Evolutionary conservation across 2,113 vertebrate genomes (phyloP).

Genomic region (Brachyhypopomus occidentalis): DNA sequence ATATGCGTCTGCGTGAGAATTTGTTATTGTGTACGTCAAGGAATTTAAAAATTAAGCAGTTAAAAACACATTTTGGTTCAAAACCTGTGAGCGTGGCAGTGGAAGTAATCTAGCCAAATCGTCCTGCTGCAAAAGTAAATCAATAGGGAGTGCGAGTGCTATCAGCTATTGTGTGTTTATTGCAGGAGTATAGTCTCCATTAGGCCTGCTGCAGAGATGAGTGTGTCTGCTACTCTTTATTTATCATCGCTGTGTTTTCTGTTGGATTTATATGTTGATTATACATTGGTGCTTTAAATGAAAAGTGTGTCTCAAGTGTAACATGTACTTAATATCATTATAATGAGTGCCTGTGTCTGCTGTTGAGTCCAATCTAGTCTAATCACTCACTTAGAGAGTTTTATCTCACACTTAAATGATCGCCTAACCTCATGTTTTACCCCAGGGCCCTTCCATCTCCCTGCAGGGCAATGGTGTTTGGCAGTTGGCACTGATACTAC

Average conservation of each 20-base stretch:
- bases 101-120: not conserved
- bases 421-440: slow-evolving; percentile 43
- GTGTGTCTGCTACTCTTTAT: not conserved
- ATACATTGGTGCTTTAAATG: slow-evolving; percentile 38
- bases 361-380: slow-evolving; percentile 41
- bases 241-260: slow-evolving; percentile 14
- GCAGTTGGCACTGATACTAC: slow-evolving; percentile 53
- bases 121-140: slow-evolving; percentile 7
- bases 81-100: not conserved
- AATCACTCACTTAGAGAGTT: slow-evolving; percentile 43
- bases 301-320: slow-evolving; percentile 45
- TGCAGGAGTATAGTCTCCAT: not conserved
- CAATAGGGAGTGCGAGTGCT: not conserved
- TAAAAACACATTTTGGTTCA: not conserved
- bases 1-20: slow-evolving; percentile 20
- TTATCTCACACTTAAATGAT: slow-evolving; percentile 40
- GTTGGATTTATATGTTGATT: slow-evolving; percentile 20
- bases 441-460: slow-evolving; percentile 44
- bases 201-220: not conserved
- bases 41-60: slow-evolving; percentile 16
- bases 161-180: not conserved
- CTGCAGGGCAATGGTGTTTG: slow-evolving; percentile 48
- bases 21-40: slow-evolving; percentile 12
- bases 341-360: slow-evolving; percentile 37
- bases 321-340: slow-evolving; percentile 43